A percentile compares a stretch with the other conserved stretches of the same genome.
Evolutionary conservation across 37 sponge, comb jelly and placozoan genomes (phyloP).

Genomic region (Spongia lamella): DNA sequence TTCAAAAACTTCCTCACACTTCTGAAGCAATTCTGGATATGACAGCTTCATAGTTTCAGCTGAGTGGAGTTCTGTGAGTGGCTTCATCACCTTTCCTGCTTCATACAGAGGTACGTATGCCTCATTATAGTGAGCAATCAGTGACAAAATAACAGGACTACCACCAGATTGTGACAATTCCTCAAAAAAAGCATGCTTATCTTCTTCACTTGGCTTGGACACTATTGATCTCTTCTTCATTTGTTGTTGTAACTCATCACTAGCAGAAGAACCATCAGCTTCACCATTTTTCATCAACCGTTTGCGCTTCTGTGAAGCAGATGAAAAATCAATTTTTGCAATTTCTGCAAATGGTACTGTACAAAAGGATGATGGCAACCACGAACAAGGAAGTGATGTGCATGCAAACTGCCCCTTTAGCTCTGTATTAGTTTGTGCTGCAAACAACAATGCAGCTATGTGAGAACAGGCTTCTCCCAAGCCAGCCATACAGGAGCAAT

Average conservation of each 20-base stretch:
- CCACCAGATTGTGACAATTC: too few relatives aligned
- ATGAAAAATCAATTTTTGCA: slow-evolving; percentile 55
- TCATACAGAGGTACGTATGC: slow-evolving; percentile 8
- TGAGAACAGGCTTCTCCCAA: slow-evolving; percentile 64
- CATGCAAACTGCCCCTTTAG: slow-evolving; percentile 19
- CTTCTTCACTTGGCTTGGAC: too few relatives aligned
- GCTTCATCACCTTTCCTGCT: too few relatives aligned
- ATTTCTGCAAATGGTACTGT: slow-evolving; percentile 36
- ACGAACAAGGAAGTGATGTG: slow-evolving; percentile 58
- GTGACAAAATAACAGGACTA: too few relatives aligned
- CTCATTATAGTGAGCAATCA: too few relatives aligned
- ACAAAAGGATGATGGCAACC: slow-evolving; percentile 44
- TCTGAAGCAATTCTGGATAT: slow-evolving; percentile 30
- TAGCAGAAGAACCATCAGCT: too few relatives aligned
- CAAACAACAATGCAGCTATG: slow-evolving; percentile 56
- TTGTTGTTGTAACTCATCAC: too few relatives aligned
- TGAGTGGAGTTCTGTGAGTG: too few relatives aligned
- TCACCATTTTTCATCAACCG: too few relatives aligned
- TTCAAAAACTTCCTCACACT: slow-evolving; percentile 36
- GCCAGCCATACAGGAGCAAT: slow-evolving; percentile 69
- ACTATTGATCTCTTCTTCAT: too few relatives aligned
- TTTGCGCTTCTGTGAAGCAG: slow-evolving; percentile 34
- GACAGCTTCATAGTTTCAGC: too few relatives aligned
- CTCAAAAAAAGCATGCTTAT: too few relatives aligned
- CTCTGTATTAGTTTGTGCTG: slow-evolving; percentile 33